These are phyloP conservation scores for Trissolcus japonicus DNA, from an alignment of 2,888 invertebrate genomes.

Conservation along the genomic window DNA sequence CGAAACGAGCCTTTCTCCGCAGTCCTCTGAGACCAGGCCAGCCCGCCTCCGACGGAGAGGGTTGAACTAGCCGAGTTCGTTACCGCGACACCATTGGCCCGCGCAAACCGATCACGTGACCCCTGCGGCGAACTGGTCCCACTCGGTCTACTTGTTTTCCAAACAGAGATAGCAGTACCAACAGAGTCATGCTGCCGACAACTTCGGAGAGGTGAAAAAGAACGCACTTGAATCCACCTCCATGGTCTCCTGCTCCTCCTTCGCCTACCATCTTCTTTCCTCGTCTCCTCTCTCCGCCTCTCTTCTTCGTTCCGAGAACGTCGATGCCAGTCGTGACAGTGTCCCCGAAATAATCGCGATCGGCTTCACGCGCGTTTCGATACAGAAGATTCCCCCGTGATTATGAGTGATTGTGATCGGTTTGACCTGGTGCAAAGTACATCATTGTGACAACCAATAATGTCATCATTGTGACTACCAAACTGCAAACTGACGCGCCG, in stretches of 20 bases:
- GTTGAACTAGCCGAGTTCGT: constrained; percentile 72
- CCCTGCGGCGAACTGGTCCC: constrained; percentile 57
- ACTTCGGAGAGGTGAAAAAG: constrained; percentile 67
- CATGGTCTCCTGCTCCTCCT: constrained; percentile 51
- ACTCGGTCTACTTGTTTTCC: constrained; percentile 51
- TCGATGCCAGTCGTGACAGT: constrained; percentile 65
- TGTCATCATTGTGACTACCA: too few species aligned
- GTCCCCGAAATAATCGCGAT: constrained; percentile 47
- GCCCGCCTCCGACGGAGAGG: constrained; percentile 76
- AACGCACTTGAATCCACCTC: constrained; percentile 56
- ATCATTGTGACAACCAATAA: too few species aligned
- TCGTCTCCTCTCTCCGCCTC: constrained; percentile 54
- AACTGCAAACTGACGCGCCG: too few species aligned
- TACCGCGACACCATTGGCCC: constrained; percentile 72
- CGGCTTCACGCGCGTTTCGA: constrained; percentile 15
- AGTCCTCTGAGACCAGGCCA: constrained; percentile 69
- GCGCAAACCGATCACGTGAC: constrained; percentile 68
- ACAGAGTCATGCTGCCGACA: constrained; percentile 69
- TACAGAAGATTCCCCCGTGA: constrained; percentile 16
- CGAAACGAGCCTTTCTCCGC: constrained; percentile 55
- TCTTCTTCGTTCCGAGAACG: constrained; percentile 58
- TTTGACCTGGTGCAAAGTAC: constrained; percentile 8
- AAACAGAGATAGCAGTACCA: constrained; percentile 68
- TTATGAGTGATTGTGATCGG: constrained; percentile 39
- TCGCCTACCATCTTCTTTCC: constrained; percentile 55